Conservation (phyloP, 1,140 invertebrate genomes). For the Callitettix versicolor region DNA sequence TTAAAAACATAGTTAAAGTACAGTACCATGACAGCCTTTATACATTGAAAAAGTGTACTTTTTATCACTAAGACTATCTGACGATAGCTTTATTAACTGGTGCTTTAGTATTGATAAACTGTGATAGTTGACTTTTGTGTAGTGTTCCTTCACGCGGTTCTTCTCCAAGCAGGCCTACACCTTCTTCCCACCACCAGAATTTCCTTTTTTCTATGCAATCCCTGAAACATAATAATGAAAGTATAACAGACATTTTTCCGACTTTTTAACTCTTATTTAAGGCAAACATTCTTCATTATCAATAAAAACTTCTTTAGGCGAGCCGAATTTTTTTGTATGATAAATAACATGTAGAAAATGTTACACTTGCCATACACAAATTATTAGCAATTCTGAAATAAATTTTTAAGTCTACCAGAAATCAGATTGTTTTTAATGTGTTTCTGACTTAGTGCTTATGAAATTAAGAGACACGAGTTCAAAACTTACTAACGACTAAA, state of each 20-base stretch:
- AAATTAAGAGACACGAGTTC: too few relatives aligned
- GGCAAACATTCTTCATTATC: too few relatives aligned
- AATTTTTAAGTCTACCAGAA: slow-evolving; percentile 2
- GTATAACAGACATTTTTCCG: neutral
- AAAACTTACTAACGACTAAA: too few relatives aligned
- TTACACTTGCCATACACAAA: neutral
- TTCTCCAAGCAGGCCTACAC: slow-evolving; percentile 7
- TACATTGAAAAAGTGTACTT: too few relatives aligned
- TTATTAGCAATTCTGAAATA: slow-evolving; percentile 1
- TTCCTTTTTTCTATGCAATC: slow-evolving; percentile 12
- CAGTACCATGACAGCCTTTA: too few relatives aligned
- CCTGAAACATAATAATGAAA: slow-evolving; percentile 9
- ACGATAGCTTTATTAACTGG: too few relatives aligned
- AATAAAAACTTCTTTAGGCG: neutral
- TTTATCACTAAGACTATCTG: too few relatives aligned
- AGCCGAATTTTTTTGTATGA: neutral
- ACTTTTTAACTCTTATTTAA: too few relatives aligned
- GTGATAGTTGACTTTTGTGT: slow-evolving; percentile 2
- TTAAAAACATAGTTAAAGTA: too few relatives aligned
- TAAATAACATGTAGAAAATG: slow-evolving; percentile 4
- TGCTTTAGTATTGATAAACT: neutral
- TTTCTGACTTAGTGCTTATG: too few relatives aligned
- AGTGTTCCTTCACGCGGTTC: neutral
- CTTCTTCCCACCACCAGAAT: slow-evolving; percentile 19
- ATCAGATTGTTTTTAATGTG: too few relatives aligned